Percentiles rank a stretch among this genome's conserved stretches.
phyloP scores from a whole-genome alignment of 2,113 vertebrate species.

The Colius striatus region DNA sequence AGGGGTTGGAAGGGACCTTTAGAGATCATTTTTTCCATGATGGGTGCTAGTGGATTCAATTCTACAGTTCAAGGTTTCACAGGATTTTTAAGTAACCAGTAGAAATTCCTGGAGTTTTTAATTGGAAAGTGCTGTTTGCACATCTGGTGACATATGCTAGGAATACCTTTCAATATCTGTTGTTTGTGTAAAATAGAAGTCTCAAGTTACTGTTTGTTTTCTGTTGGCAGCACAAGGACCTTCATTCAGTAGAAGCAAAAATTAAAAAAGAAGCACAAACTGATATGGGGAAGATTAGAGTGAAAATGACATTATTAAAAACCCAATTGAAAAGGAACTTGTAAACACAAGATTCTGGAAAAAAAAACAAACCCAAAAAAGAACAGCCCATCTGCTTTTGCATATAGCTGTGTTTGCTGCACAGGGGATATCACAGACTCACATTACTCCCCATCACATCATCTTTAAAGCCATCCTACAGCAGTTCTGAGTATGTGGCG shows the following conservation, averaged over 20 bases:
- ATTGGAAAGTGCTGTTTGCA: background rate
- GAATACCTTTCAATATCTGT: background rate
- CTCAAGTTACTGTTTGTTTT: background rate
- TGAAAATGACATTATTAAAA: background rate
- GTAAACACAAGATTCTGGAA: background rate
- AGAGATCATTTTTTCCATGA: too few species aligned
- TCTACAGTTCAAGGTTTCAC: background rate
- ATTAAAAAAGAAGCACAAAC: background rate
- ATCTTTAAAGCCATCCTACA: background rate
- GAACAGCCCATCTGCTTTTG: background rate
- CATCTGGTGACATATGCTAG: background rate
- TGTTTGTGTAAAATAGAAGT: background rate
- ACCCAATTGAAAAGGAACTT: background rate
- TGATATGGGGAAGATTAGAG: background rate
- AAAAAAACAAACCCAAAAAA: background rate
- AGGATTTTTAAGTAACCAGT: background rate
- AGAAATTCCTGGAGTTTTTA: slow-evolving; percentile 24
- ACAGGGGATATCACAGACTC: background rate
- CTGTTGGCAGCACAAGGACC: background rate
- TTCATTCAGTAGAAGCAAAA: background rate
- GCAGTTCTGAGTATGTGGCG: background rate
- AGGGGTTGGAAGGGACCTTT: too few species aligned
- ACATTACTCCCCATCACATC: fast-evolving
- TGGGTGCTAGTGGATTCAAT: background rate
- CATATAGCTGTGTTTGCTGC: background rate